Base-by-base conservation (phyloP, 2,113 vertebrate genomes). In the Pantherophis guttatus region DNA sequence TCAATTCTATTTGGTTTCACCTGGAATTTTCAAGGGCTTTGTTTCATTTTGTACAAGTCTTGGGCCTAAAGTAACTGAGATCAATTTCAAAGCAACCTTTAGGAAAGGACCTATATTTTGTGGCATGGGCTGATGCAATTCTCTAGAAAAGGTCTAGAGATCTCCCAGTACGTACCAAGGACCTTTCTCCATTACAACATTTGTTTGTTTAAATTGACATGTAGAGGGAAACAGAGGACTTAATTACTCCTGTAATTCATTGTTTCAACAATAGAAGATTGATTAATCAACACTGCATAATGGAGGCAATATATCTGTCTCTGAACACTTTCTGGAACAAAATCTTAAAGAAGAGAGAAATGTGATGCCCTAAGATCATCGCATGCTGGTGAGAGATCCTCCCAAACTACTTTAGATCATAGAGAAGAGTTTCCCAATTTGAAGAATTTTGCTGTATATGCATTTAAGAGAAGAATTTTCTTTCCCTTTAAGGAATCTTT, bases 271-370 rank as follows among this genome's bases (percentile, higher is more conserved):
- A 87, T 52, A 86, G 94, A 92, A 93, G 93, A 62, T 54, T 93
- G 88, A 85, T 39, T 90, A 89, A 94, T 85, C 95, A 95, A 92
- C 95, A 95, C 93, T 93, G 95, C 50, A 87, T 58, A 75, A 86
- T 9, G 44, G 59, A 58, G 9, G 50, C 92, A 92, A n/a, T 39
- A 94, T 81, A 87, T 86, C 94, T 50, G 75, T 57, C 55, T 81
- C 54, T 19, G 29, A 0, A 0, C 94, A 95, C 92, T 93, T 53
- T 90, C 53, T 21, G 15, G 17, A 44, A 81, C 52, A 53, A 24
- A 90, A 86, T 54, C 13, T 12, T 62, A 44, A 50, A 85, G 55
- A 89, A 90, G 29, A 29, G 1, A 44, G 13, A 44, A 8, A 12
- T 39, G 29, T 21, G 75, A 62, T 62, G 55, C n/a, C 55, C 9